Percentiles rank a stretch among this genome's conserved stretches.
phyloP scores from a whole-genome alignment of 2,888 invertebrate genomes.

The Aleiodes leptofemur region DNA sequence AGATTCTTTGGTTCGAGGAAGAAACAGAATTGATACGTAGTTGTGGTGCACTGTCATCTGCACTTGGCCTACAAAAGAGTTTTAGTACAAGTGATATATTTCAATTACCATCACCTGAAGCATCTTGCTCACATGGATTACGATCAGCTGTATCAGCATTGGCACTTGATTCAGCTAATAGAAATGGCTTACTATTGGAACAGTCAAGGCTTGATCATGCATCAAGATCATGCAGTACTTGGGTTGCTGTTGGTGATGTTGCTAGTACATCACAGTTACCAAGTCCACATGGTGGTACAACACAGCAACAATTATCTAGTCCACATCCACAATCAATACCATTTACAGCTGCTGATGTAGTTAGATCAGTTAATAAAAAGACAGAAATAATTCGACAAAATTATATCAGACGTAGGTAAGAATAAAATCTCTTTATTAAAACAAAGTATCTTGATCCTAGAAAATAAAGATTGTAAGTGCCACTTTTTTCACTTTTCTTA shows the following conservation, averaged over 20 bases:
- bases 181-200: slow-evolving; percentile 77
- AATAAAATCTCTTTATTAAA: no score
- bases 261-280: slow-evolving; percentile 87
- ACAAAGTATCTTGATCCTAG: no score
- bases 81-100: slow-evolving; percentile 89
- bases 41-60: slow-evolving; percentile 87
- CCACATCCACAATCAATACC: slow-evolving; percentile 76
- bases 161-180: slow-evolving; percentile 78
- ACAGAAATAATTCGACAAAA: slow-evolving; percentile 81
- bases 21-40: slow-evolving; percentile 87
- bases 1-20: slow-evolving; percentile 83
- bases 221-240: slow-evolving; percentile 88
- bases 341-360: slow-evolving; percentile 82
- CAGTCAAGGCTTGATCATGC: slow-evolving; percentile 80
- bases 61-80: slow-evolving; percentile 87
- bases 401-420: slow-evolving; percentile 83
- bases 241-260: slow-evolving; percentile 88
- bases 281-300: slow-evolving; percentile 84
- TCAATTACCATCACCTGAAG: slow-evolving; percentile 78
- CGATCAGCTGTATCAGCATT: slow-evolving; percentile 78
- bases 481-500: no score
- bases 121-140: slow-evolving; percentile 67
- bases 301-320: slow-evolving; percentile 66
- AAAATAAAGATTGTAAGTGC: no score
- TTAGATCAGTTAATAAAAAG: slow-evolving; percentile 88